These are phyloP conservation scores for Hydra vulgaris DNA, from an alignment of 30 jellyfish, hydroid and myxozoan species.

Conservation along the genomic window DNA sequence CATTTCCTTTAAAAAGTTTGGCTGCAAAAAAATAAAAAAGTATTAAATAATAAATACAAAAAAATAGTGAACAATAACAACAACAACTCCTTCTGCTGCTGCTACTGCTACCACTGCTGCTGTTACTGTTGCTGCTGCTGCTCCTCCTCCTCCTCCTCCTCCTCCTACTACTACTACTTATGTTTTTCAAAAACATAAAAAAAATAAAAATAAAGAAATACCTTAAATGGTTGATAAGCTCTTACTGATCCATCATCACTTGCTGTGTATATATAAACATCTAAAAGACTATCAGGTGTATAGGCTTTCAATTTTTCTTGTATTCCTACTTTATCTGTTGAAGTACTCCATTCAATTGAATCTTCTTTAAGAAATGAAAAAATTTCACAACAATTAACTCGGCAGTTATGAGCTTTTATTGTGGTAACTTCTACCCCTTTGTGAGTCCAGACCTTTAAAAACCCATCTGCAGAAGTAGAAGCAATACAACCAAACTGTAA, in stretches of 20 bases:
- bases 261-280: slow-evolving; percentile 45
- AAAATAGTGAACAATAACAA: not conserved
- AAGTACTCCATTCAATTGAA: not conserved
- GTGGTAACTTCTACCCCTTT: slow-evolving; percentile 75
- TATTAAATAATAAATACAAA: not conserved
- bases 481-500: slow-evolving; percentile 82
- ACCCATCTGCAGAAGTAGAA: slow-evolving; percentile 60
- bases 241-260: slow-evolving; percentile 73
- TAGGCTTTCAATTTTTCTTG: slow-evolving; percentile 8
- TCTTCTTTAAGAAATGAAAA: slow-evolving; percentile 44
- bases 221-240: slow-evolving; percentile 65
- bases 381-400: slow-evolving; percentile 47
- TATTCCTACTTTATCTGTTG: slow-evolving; percentile 8
- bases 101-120: not conserved
- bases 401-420: slow-evolving; percentile 39
- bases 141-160: not conserved
- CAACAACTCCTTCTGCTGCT: not conserved
- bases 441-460: slow-evolving; percentile 69
- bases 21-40: slow-evolving; percentile 22
- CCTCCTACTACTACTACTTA: not conserved
- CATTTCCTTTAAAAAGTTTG: slow-evolving; percentile 41
- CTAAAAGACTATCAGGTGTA: slow-evolving; percentile 24
- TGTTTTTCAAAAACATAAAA: no score
- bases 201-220: not conserved
- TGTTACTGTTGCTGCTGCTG: not conserved